A percentile compares a stretch with the other conserved stretches of the same genome.
These are phyloP conservation scores for Frankliniella intonsa DNA, from an alignment of 2,888 invertebrate genomes.

Conservation along the genomic window DNA sequence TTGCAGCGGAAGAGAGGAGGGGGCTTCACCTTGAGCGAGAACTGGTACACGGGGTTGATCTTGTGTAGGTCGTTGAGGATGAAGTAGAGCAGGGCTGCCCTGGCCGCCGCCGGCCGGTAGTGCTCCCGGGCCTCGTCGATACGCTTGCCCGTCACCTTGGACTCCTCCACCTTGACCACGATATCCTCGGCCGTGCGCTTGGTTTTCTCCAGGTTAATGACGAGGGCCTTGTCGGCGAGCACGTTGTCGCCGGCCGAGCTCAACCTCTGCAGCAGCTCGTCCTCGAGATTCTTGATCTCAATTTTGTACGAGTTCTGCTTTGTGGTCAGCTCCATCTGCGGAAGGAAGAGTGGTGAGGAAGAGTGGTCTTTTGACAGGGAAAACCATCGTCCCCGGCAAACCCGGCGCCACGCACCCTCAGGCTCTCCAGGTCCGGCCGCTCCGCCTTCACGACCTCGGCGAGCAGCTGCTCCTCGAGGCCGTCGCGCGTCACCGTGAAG, in stretches of 20 bases:
- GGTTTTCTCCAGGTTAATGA: slow-evolving; percentile 87
- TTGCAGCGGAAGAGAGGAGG: too few species aligned
- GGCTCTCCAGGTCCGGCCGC: slow-evolving; percentile 80
- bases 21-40: slow-evolving; percentile 68
- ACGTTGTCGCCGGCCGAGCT: slow-evolving; percentile 91
- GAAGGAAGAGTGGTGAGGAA: slow-evolving; percentile 27
- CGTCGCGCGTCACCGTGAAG: slow-evolving; percentile 90
- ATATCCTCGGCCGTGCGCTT: slow-evolving; percentile 90
- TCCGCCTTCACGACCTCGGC: slow-evolving; percentile 92
- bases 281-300: slow-evolving; percentile 83
- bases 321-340: slow-evolving; percentile 69
- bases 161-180: slow-evolving; percentile 78
- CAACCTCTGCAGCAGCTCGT: slow-evolving; percentile 77
- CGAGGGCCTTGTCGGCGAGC: slow-evolving; percentile 81
- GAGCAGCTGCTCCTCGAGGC: slow-evolving; percentile 86
- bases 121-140: slow-evolving; percentile 88
- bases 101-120: slow-evolving; percentile 77
- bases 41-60: slow-evolving; percentile 93
- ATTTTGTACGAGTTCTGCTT: slow-evolving; percentile 95
- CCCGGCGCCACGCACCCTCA: slow-evolving; percentile 51
- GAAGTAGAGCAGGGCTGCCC: slow-evolving; percentile 89
- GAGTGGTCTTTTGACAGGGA: background rate
- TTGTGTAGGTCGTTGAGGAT: slow-evolving; percentile 86
- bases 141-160: slow-evolving; percentile 76
- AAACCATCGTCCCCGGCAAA: background rate